These are phyloP conservation scores for Bergia sp. DNA, from an alignment of 92 coral and sea anemone species.

Conservation along the genomic window DNA sequence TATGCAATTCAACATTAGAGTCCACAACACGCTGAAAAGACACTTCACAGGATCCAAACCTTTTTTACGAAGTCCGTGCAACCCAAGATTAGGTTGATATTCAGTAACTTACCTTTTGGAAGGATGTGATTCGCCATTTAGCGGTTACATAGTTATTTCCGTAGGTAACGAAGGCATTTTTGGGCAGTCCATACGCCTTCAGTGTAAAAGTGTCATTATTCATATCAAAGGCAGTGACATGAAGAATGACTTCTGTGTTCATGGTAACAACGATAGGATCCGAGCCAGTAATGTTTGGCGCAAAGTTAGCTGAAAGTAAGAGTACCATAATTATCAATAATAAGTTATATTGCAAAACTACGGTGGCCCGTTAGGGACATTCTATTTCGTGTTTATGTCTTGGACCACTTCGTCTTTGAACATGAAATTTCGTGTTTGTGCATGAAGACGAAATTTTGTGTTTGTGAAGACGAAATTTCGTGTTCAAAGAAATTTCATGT, in stretches of 20 bases:
- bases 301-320: constrained; percentile 46
- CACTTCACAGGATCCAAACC: not conserved
- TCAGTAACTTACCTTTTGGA: constrained; percentile 10
- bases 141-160: constrained; percentile 46
- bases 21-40: not conserved
- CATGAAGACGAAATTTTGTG: too few species aligned
- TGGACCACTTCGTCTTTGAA: too few species aligned
- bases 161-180: constrained; percentile 19
- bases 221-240: constrained; percentile 56
- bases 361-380: too few species aligned
- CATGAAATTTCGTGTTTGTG: too few species aligned
- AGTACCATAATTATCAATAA: not conserved
- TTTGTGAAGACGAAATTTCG: too few species aligned
- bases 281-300: constrained; percentile 62
- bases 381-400: too few species aligned
- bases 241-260: constrained; percentile 48
- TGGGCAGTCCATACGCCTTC: constrained; percentile 43
- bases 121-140: constrained; percentile 55
- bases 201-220: constrained; percentile 51
- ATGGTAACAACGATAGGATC: constrained; percentile 54
- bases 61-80: not conserved
- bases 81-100: too few species aligned
- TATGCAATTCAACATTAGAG: too few species aligned
- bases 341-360: too few species aligned
- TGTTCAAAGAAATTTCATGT: too few species aligned